These are phyloP conservation scores for Dolichoris vasculosae DNA, from an alignment of 1,140 invertebrate genomes.

Conservation along the genomic window DNA sequence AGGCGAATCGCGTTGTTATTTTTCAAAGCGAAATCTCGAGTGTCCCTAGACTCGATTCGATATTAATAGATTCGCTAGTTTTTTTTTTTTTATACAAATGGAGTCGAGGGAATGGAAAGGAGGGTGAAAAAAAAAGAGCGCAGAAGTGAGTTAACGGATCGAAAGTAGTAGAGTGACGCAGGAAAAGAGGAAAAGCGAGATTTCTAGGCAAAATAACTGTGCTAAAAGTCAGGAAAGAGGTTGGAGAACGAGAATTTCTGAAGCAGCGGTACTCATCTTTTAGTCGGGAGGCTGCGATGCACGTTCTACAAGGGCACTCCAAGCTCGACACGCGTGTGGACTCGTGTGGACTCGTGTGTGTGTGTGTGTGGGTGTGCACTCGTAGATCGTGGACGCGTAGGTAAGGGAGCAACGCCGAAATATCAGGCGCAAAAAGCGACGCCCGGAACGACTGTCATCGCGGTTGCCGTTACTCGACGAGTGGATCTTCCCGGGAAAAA, in stretches of 20 bases:
- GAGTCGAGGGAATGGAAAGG: no score
- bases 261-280: constrained; percentile 14
- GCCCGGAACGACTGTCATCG: neutral
- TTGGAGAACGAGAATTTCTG: neutral
- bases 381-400: neutral
- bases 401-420: neutral
- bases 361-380: neutral
- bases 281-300: constrained; percentile 2
- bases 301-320: neutral
- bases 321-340: neutral
- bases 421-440: neutral
- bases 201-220: neutral
- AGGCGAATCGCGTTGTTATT: no score
- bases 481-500: neutral
- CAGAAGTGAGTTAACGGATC: neutral
- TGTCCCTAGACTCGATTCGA: no score
- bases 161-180: neutral
- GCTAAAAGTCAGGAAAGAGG: neutral
- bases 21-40: no score
- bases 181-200: neutral
- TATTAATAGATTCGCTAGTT: neutral
- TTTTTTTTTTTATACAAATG: no score
- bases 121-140: neutral
- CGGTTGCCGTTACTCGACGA: no score
- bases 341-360: neutral